A percentile compares a stretch with the other conserved stretches of the same genome.
Conservation (phyloP, 2,888 invertebrate species). For the Stratiomys singularior region DNA sequence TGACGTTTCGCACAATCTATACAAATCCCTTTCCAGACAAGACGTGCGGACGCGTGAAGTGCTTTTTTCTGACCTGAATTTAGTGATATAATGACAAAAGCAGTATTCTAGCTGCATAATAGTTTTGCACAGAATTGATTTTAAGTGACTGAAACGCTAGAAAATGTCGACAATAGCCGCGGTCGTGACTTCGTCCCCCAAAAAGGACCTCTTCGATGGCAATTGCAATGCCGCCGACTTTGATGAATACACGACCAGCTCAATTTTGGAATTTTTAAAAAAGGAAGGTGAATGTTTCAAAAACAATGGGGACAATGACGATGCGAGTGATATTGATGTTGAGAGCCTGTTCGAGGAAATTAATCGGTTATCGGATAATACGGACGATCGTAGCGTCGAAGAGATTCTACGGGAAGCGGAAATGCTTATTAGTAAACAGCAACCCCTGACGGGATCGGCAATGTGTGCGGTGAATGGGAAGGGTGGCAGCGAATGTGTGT, state of each 20-base stretch:
- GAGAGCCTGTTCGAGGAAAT: slow-evolving; percentile 77
- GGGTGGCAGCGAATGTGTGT: neutral
- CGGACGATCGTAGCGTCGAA: slow-evolving; percentile 69
- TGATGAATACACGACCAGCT: slow-evolving; percentile 62
- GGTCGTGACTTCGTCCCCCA: neutral
- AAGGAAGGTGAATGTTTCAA: slow-evolving; percentile 62
- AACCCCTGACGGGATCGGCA: slow-evolving; percentile 4
- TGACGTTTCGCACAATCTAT: slow-evolving; percentile 17
- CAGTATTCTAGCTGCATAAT: neutral
- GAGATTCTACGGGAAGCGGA: slow-evolving; percentile 72
- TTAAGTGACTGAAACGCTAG: neutral
- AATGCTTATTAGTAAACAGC: slow-evolving; percentile 64
- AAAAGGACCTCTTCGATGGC: neutral
- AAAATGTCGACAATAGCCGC: slow-evolving; percentile 25
- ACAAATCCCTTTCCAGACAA: slow-evolving; percentile 13
- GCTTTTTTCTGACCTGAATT: neutral
- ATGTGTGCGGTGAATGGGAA: neutral
- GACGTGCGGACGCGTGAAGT: neutral
- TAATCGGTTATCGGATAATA: slow-evolving; percentile 68
- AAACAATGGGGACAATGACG: slow-evolving; percentile 51
- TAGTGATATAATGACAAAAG: slow-evolving; percentile 10
- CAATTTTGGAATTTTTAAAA: slow-evolving; percentile 64
- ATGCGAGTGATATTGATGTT: slow-evolving; percentile 68
- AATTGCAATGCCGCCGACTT: slow-evolving; percentile 52
- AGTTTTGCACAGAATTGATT: neutral